A percentile compares a stretch with the other conserved stretches of the same genome.
Evolutionary conservation across 2,797 vertebrate genomes (phyloP).

Genomic region (Microctenopoma steveboyesi): DNA sequence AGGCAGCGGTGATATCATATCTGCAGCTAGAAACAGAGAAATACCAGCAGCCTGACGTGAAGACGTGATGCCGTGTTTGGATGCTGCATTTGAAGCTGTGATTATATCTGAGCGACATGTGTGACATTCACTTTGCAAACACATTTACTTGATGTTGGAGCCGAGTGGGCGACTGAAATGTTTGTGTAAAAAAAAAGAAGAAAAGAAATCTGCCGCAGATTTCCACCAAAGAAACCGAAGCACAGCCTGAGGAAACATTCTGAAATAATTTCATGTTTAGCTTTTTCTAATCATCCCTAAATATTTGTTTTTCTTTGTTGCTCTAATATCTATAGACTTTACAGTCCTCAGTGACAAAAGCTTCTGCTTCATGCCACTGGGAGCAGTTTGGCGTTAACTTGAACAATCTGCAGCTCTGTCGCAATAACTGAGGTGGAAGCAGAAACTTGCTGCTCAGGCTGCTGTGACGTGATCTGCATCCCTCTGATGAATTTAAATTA

Average conservation of each 20-base stretch:
- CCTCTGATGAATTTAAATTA: constrained; percentile 34
- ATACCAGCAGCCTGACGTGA: background rate
- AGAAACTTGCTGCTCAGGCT: background rate
- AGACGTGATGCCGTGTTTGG: background rate
- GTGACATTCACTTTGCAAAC: background rate
- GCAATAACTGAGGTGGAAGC: background rate
- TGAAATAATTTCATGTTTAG: background rate
- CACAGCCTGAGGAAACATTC: background rate
- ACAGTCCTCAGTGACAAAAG: too few species aligned
- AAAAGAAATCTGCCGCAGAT: background rate
- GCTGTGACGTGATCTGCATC: background rate
- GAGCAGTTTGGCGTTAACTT: background rate
- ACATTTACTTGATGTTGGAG: background rate
- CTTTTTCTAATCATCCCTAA: background rate
- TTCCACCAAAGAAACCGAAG: background rate
- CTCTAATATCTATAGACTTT: background rate
- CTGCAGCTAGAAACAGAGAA: constrained; percentile 3
- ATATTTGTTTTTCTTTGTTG: background rate
- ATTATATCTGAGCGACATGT: background rate
- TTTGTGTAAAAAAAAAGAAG: too few species aligned
- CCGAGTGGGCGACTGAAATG: too few species aligned
- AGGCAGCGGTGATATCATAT: background rate
- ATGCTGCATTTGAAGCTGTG: background rate
- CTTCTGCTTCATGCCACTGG: background rate
- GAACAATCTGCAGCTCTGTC: background rate